Base-by-base conservation (phyloP, 37 sponge, comb jelly and placozoan genomes). In the Aplysina aerophoba region DNA sequence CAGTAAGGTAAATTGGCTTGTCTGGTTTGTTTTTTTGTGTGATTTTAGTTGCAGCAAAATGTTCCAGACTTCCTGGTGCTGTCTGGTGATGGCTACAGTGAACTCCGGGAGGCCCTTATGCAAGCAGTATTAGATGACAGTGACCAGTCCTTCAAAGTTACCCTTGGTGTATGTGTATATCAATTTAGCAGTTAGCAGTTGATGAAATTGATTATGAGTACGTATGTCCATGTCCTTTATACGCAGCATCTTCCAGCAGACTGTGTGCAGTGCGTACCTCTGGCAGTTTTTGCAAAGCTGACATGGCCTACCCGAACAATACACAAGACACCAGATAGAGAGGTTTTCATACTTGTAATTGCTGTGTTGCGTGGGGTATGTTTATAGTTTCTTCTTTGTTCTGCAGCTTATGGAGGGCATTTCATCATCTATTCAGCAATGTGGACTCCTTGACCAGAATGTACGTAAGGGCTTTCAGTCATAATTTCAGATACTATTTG, bases 211-310 rank as follows among this genome's bases (percentile, higher is more conserved):
- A 44, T 11, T 8, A 44, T 8, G 3, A 44, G 8, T 8, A 44
- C 44, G 1, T 36, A 2, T n/a, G n/a, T n/a, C 35, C 28, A 24
- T 17, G 28, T 4, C 34, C 28, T 17, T 30, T 35, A 31, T n/a
- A n/a, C 33, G 6, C 34, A 69, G 78, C 25, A 53, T 24, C 22
- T 75, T 2, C 78, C 78, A 4, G 44, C 78, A 53, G 16, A 75
- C 20, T 39, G 38, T 36, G 54, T 12, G 12, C 13, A 15, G 16
- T 39, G 78, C 40, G 14, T 75, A 41, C 78, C 78, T 41, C 14
- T 75, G 44, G 78, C 78, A 17, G 19, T 75, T 22, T 75, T 75
- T 24, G 21, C 78, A 36, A 75, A 50, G 78, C 16, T 41, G n/a
- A 24, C 78, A 1, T 75, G 78, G 78, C 78, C 78, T n/a, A 24